Base-by-base conservation (phyloP, 2,113 vertebrate genomes). In the Macrotus californicus region DNA sequence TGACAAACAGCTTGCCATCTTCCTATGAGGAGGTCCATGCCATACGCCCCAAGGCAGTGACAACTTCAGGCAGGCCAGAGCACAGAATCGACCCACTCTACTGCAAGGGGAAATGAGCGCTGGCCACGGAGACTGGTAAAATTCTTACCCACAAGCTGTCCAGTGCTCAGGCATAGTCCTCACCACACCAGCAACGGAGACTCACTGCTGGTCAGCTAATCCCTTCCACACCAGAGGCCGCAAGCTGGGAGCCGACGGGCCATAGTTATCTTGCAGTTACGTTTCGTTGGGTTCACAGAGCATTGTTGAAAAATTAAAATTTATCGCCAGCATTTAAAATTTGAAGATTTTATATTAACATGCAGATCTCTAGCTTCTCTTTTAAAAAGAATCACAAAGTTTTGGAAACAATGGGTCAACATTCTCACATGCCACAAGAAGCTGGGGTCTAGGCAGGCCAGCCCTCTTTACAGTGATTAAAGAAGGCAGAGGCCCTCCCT, bases 271-370 rank as follows among this genome's bases (percentile, higher is more conserved):
- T 88, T 81, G 11, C 34, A 79, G 19, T 41, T 34, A 31, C 0
- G 12, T 61, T 72, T 64, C 54, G 9, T 52, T 64, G 48, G 54
- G 46, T 31, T 96, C 84, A 54, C 3, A 24, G 0, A 64, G 24
- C 15, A 54, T 24, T 76, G 36, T 76, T 64, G 43, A 50, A 83
- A 69, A 92, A 64, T 18, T 9, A 18, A 6, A 75, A 52, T 81
- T 61, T 11, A 29, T 31, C 76, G 18, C 39, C 41, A 48, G 9
- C 67, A 90, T 89, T 92, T 90, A 92, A 64, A 83, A 87, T 86
- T 14, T 54, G 64, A 67, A 81, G n/a, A 41, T 61, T 66, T 83
- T 5, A 79, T 8, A 14, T 70, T 61, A 91, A 88, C 76, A 94
- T 70, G 59, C 2, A 39, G 18, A 88, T 50, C 43, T 59, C 31